These are phyloP conservation scores for Xiphophorus maculatus DNA, from an alignment of 2,113 vertebrate genomes.

Conservation along the genomic window DNA sequence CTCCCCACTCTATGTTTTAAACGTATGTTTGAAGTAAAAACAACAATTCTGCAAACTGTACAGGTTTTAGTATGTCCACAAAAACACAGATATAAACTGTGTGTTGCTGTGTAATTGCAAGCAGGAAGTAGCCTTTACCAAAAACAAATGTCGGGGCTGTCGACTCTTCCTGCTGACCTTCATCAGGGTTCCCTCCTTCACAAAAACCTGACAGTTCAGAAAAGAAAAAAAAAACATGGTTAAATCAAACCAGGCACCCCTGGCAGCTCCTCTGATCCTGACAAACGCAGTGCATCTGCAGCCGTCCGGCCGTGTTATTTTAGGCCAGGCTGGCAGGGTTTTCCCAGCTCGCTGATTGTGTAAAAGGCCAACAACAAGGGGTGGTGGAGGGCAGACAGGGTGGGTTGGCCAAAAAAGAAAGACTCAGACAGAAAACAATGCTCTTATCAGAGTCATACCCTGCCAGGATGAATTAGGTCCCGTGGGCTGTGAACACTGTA, in stretches of 20 bases:
- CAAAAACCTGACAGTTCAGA: conserved; percentile 83
- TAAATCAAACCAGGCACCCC: conserved; percentile 8
- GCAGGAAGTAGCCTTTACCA: conserved; percentile 83
- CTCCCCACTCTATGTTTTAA: conserved; percentile 8
- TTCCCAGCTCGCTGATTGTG: conserved; percentile 52
- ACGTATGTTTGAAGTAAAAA: conserved; percentile 1
- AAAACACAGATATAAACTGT: conserved; percentile 1
- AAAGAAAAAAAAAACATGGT: conserved; percentile 7
- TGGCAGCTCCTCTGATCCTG: conserved; percentile 23
- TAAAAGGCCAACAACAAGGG: conserved; percentile 54
- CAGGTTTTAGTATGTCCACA: not conserved
- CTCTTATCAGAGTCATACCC: conserved; percentile 86
- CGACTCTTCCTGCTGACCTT: conserved; percentile 89
- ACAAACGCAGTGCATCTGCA: conserved; percentile 13
- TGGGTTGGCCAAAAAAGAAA: conserved; percentile 21
- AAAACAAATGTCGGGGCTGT: conserved; percentile 93
- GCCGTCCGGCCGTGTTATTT: conserved; percentile 24
- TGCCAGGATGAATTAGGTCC: conserved; percentile 88
- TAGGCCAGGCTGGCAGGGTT: conserved; percentile 38
- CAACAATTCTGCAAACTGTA: not conserved
- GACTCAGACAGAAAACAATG: conserved; percentile 66
- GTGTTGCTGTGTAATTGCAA: not conserved
- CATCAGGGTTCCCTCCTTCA: conserved; percentile 96
- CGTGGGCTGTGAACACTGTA: conserved; percentile 89
- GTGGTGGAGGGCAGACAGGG: conserved; percentile 48